Base-by-base conservation (phyloP, 1,140 invertebrate species). In the Caerostris darwini region DNA sequence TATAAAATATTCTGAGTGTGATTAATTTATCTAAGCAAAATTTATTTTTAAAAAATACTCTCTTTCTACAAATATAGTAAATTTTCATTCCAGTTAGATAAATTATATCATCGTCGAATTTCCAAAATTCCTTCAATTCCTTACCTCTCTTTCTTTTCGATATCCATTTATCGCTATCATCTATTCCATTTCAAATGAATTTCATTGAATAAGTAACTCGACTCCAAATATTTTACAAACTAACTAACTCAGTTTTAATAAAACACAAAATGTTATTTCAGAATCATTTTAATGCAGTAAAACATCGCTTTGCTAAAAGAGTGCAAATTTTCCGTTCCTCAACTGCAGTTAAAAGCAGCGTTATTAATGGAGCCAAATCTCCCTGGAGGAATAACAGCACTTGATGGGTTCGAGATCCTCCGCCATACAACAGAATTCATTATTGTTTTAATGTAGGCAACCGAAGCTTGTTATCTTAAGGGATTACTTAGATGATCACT, bases 361-460 rank as follows among this genome's bases (percentile, higher is more conserved):
- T 77, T 77, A 77, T 77, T 77, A 77, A 77, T 77, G 34, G 69
- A 64, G 50, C 69, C n/a, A n/a, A n/a, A n/a, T n/a, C n/a, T n/a
- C 50, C 69, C 69, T 10, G 34, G 34, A 34, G 69, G 69, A 77
- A 77, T 77, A 12, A 10, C 69, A 77, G 34, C 69, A 12, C 61
- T 64, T 64, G 61, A 64, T 50, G 69, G 34, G 34, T 77, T 77
- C 69, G 34, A 50, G 34, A 12, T 77, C 34, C 7, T 50, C 7
- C 69, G 14, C 34, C 34, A 12, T 77, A 34, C 19, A 34, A 34
- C 69, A 50, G 69, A 77, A 77, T 77, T 77, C 69, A 77, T 77
- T 77, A 77, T 77, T 77, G 19, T 77, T 77, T 77, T 77, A 77
- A 34, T 77, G 69, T 10, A 77, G 8, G 50, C 8, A 50, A 12